These are phyloP conservation scores for Cyrtodaria siliqua DNA, from an alignment of 2,888 invertebrate species.

Conservation along the genomic window DNA sequence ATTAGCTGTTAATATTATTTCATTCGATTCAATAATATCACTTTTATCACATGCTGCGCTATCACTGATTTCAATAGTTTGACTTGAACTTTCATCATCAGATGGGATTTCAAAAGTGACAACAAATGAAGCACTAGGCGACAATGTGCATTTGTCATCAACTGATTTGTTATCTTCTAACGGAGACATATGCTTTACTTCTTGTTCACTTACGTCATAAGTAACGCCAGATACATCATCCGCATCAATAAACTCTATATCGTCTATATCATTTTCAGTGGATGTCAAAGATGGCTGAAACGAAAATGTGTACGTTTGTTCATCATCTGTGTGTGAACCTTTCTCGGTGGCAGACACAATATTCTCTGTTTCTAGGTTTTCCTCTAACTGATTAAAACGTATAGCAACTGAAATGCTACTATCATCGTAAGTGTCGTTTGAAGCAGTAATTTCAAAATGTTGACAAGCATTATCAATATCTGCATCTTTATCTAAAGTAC, in stretches of 20 bases:
- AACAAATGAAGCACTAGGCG: conserved; percentile 21
- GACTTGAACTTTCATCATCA: conserved; percentile 8
- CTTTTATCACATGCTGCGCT: too few species aligned
- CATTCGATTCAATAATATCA: too few species aligned
- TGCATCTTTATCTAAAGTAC: too few species aligned
- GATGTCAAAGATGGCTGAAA: not conserved
- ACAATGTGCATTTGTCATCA: not conserved
- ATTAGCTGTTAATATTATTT: too few species aligned
- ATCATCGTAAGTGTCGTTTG: too few species aligned
- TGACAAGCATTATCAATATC: too few species aligned
- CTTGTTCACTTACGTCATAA: not conserved
- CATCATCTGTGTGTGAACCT: not conserved
- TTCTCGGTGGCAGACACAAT: too few species aligned
- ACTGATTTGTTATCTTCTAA: not conserved
- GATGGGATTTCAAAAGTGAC: conserved; percentile 20
- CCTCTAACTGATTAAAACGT: too few species aligned
- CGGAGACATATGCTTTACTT: not conserved
- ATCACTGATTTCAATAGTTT: too few species aligned
- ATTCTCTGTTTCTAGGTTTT: too few species aligned
- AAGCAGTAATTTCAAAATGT: too few species aligned
- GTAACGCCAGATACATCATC: conserved; percentile 13
- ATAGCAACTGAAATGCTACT: too few species aligned
- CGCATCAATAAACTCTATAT: conserved; percentile 57
- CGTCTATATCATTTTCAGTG: conserved; percentile 30
- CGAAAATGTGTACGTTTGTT: conserved; percentile 3